Evolutionary conservation across 2,113 vertebrate species (phyloP), one percentile per base, ranked within the genome.

Genomic region (Holacanthus passer): DNA sequence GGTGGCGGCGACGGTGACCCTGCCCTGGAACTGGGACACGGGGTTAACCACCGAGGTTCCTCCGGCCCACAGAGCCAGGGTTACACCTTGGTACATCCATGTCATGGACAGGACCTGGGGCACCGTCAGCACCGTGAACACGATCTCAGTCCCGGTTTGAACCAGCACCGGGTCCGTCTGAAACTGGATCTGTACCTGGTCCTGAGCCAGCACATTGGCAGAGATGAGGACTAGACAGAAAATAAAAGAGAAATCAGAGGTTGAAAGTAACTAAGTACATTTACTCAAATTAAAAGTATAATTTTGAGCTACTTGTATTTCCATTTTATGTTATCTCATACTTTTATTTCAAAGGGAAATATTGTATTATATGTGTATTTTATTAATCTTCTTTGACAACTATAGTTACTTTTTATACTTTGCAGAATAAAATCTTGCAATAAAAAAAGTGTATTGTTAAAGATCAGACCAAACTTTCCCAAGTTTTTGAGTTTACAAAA

Each of bases 1-100:
- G n/a, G 72, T 94, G 82, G 86, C 77, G 0, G 81, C 81, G 77
- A 96, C 90, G 85, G 60, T 85, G 82, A 95, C 17, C 60, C 95
- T 77, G 75, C 91, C 92, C 37, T n/a, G 14, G 77, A 93, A 96
- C 89, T 94, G 94, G 1, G 77, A 0, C 1, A 89, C 88, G 0
- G 67, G 0, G 39, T 92, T 77, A 1, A 94, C 0, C 2, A 4
- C 3, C 0, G 88, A 0, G 4, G 0, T 0, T 1, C 11, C 73
- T 8, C 52, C 79, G 0, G 16, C 4, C 88, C 88, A 96, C 35
- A 83, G 17, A 0, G 91, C 94, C 81, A 96, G 69, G 5, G 89
- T 68, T 0, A 59, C 35, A 1, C 0, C 56, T 35, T 86, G 62
- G 77, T 89, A 90, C 9, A 3, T 0, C 95, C 95, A 96, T 58